Percentiles rank a stretch among this genome's conserved stretches.
These are phyloP conservation scores for Pandemis corylana DNA, from an alignment of 2,888 invertebrate species.

Conservation along the genomic window DNA sequence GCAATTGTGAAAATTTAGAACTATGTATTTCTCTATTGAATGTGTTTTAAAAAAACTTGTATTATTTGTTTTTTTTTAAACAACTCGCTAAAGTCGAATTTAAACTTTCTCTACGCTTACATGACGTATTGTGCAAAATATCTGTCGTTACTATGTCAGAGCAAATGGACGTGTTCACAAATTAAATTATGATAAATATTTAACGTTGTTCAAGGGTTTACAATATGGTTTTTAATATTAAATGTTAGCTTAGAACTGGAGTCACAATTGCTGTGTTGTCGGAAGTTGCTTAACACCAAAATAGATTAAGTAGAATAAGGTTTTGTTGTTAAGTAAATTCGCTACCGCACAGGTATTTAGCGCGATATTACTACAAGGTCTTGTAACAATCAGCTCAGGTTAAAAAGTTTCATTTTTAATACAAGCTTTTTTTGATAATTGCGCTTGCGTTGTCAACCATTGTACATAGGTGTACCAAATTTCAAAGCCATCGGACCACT, in stretches of 20 bases:
- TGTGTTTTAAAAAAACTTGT: neutral
- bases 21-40: neutral
- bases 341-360: neutral
- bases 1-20: neutral
- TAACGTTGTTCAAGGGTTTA: conserved; percentile 31
- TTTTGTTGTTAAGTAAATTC: neutral
- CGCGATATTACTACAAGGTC: neutral
- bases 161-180: conserved; percentile 30
- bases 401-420: too few relatives aligned
- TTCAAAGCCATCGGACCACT: too few relatives aligned
- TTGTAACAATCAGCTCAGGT: too few relatives aligned
- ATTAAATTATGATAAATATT: conserved; percentile 35
- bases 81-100: neutral
- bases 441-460: too few relatives aligned
- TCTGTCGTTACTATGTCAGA: neutral
- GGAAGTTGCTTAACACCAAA: conserved; percentile 27
- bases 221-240: conserved; percentile 22
- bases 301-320: conserved; percentile 12
- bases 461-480: too few relatives aligned
- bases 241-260: neutral
- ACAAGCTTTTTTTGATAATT: too few relatives aligned
- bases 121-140: neutral
- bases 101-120: neutral
- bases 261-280: conserved; percentile 2
- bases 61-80: neutral